Evolutionary conservation across 2,797 vertebrate species (phyloP).

Genomic region (Petrocephalus sullivani): DNA sequence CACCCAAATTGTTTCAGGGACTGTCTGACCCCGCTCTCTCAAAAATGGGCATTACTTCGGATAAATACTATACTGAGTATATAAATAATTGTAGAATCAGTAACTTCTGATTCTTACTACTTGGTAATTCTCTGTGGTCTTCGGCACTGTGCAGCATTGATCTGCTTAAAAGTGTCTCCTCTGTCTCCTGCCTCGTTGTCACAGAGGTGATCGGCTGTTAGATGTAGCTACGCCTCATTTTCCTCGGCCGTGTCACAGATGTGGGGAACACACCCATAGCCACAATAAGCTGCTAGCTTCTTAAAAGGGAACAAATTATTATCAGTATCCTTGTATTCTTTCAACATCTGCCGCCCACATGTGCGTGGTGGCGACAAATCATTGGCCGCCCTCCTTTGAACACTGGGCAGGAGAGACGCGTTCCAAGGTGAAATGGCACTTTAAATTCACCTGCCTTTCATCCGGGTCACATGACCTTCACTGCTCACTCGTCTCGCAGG

Average conservation of each 20-base stretch:
- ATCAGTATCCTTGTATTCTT: background rate
- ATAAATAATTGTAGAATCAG: background rate
- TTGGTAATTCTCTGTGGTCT: background rate
- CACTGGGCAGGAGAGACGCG: background rate
- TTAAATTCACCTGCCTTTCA: too few relatives aligned
- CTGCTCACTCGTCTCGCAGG: background rate
- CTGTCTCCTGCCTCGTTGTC: background rate
- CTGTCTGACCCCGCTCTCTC: background rate
- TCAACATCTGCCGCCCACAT: too few relatives aligned
- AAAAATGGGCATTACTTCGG: background rate
- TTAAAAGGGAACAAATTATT: background rate
- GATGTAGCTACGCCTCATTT: background rate
- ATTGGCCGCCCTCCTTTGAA: background rate
- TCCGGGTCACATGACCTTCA: background rate
- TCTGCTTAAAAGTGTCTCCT: background rate
- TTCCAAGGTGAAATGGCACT: background rate
- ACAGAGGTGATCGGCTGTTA: background rate
- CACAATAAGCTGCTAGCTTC: background rate
- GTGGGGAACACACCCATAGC: background rate
- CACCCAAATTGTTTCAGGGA: background rate
- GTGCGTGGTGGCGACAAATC: background rate
- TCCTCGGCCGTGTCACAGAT: background rate
- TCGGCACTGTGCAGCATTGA: slow-evolving; percentile 6
- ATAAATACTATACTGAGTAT: background rate
- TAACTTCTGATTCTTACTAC: background rate